Evolutionary conservation across 2,113 vertebrate genomes (phyloP), one percentile per base, ranked within the genome.

Genomic region (Passer montanus): DNA sequence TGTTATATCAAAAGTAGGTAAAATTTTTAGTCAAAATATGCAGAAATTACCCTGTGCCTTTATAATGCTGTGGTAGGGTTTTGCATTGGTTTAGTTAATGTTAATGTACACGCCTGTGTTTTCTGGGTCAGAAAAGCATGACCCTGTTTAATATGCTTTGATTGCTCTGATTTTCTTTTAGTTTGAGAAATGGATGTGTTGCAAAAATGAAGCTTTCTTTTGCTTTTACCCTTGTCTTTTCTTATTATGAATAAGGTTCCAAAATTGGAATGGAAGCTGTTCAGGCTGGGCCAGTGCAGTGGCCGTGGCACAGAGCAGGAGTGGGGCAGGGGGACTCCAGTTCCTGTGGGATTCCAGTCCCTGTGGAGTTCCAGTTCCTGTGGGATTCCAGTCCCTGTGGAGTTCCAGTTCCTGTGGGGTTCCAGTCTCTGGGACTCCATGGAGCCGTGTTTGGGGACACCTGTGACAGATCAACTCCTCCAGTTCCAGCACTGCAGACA

Each of bases 321-420:
- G 43, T 14, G 35, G 53, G 84, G 31, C 41, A 43, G 27, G 10
- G 63, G 37, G 20, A 39, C 77, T 53, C 22, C 74, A 59, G 63
- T n/a, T 3, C 33, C 2, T 58, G 20, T 22, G 55, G 21, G 33
- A 0, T 15, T 3, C 47, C 39, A 14, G 59, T n/a, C 6, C 33
- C 8, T 56, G 2, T n/a, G 31, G 19, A 12, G 1, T n/a, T 33
- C 30, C 19, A 22, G 9, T n/a, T 3, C 33, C 2, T 58, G 20
- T 22, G 55, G 21, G 33, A 0, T 15, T 3, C 47, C 39, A 14
- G 59, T n/a, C 6, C 33, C 8, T 56, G 2, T n/a, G 31, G 19
- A 12, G 1, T n/a, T 33, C 30, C 19, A 22, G 9, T n/a, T 3
- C 19, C 11, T 56, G 2, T 33, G 21, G 21, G 21, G 1, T 17